Percentiles rank a stretch among this genome's conserved stretches.
phyloP scores from a whole-genome alignment of 2,113 vertebrate species.

The Rhinoptilus africanus region DNA sequence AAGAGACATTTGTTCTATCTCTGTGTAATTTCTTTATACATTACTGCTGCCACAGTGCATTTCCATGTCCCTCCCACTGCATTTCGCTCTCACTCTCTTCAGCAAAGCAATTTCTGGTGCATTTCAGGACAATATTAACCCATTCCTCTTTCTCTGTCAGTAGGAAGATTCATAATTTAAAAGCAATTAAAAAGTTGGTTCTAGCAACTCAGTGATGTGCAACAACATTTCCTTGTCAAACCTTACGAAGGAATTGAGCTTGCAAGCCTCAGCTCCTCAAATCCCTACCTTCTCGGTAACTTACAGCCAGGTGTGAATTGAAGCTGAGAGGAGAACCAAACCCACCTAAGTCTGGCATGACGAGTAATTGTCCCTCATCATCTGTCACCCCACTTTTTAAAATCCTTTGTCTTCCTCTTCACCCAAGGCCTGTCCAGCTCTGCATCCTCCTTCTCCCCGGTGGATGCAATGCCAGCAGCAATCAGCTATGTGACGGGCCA shows the following conservation, averaged over 20 bases:
- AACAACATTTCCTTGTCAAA: background rate
- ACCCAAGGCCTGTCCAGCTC: background rate
- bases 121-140: constrained; percentile 70
- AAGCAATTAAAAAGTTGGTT: background rate
- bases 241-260: background rate
- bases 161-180: background rate
- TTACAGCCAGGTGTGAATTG: constrained; percentile 23
- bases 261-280: background rate
- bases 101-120: constrained; percentile 64
- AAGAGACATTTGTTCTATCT: constrained; percentile 56
- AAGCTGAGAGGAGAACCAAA: background rate
- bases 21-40: constrained; percentile 59
- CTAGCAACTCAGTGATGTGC: background rate
- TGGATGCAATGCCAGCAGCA: background rate
- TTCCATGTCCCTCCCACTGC: constrained; percentile 67
- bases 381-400: background rate
- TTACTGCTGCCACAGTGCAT: constrained; percentile 63
- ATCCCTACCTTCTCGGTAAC: background rate
- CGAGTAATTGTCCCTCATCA: background rate
- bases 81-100: constrained; percentile 52
- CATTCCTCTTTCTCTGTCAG: constrained; percentile 28
- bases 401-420: background rate
- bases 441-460: background rate
- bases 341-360: background rate
- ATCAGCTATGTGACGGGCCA: background rate